Percentiles rank a stretch among this genome's conserved stretches.
phyloP scores from a whole-genome alignment of 2,113 vertebrate species.

The Pterocles orientalis region DNA sequence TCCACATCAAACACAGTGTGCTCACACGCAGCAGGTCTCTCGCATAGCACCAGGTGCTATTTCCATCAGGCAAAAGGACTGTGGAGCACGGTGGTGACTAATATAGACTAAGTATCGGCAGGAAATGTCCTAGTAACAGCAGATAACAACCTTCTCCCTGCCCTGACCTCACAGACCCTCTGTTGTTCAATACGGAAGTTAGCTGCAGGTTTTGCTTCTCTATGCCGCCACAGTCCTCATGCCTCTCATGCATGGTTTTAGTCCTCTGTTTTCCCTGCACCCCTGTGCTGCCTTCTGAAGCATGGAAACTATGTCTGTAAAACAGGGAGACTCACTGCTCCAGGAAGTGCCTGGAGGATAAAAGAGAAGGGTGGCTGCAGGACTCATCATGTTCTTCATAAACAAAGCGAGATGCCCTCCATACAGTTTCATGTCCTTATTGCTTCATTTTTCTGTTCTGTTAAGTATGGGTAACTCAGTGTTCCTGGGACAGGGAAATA shows the following conservation, averaged over 20 bases:
- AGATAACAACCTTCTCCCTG: neutral
- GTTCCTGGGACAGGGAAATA: neutral
- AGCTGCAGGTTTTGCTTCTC: neutral
- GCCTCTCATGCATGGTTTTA: neutral
- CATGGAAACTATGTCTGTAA: neutral
- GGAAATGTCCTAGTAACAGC: neutral
- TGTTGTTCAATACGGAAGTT: neutral
- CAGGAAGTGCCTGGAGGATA: neutral
- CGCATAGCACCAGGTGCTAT: accelerated
- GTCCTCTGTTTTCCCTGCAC: neutral
- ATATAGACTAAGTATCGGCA: accelerated
- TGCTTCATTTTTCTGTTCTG: neutral
- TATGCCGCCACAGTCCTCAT: neutral
- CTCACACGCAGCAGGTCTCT: neutral
- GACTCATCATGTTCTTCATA: neutral
- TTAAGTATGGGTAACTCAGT: neutral
- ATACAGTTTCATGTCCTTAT: neutral
- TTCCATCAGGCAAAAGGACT: neutral
- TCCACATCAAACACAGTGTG: neutral
- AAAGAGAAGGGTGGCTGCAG: neutral
- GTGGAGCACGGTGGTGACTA: neutral
- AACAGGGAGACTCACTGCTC: neutral
- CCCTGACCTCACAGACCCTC: neutral
- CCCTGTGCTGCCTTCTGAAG: neutral
- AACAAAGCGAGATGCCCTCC: neutral